These are phyloP conservation scores for Psophia crepitans DNA, from an alignment of 2,113 vertebrate genomes.

Conservation along the genomic window DNA sequence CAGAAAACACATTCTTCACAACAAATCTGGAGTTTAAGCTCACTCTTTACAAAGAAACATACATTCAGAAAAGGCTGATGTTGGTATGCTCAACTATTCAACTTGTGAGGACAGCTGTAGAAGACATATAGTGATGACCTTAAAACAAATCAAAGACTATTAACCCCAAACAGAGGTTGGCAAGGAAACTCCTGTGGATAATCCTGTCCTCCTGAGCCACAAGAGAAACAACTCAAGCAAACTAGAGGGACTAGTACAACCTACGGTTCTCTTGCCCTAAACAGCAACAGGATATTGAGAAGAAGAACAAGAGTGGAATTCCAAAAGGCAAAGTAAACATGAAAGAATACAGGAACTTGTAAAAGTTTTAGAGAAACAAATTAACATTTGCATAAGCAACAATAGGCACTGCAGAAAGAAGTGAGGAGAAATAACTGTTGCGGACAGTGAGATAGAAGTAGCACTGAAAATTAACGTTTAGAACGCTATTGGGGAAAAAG, in stretches of 20 bases:
- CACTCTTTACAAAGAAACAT: background rate
- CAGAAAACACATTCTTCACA: fast-evolving
- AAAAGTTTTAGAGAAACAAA: background rate
- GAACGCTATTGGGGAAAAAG: background rate
- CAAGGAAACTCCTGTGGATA: background rate
- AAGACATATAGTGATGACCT: background rate
- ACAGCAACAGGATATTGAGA: background rate
- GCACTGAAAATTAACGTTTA: background rate
- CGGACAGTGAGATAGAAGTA: background rate
- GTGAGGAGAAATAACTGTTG: background rate
- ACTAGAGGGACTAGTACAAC: background rate
- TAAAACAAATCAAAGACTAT: background rate
- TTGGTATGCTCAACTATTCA: background rate
- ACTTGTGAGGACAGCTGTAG: background rate
- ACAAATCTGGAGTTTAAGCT: background rate
- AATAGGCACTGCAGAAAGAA: background rate
- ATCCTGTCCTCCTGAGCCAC: background rate
- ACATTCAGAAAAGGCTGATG: background rate
- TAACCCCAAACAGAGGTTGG: background rate
- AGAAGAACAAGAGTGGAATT: background rate
- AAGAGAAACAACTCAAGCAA: background rate
- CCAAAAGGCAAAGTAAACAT: background rate
- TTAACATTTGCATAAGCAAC: background rate
- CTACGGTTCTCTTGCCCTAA: background rate
- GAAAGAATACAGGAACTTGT: background rate